phyloP scores from a whole-genome alignment of 2,113 vertebrate species.

The Chlorodrepanis virens region DNA sequence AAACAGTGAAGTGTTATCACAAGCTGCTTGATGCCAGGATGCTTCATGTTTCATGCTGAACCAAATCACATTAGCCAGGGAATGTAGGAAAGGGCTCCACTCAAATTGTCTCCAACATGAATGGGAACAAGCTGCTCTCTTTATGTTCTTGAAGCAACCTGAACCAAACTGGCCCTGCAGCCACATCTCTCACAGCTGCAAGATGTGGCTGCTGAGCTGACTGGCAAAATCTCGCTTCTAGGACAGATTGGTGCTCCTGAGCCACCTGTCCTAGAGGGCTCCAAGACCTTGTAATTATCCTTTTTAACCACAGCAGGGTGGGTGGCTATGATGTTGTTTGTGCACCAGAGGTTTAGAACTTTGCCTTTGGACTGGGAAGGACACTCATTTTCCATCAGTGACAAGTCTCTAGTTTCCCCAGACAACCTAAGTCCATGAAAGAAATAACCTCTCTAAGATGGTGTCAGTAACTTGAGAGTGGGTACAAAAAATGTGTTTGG shows the following conservation, averaged over 20 bases:
- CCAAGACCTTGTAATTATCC: not conserved
- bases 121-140: not conserved
- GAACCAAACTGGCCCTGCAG: not conserved
- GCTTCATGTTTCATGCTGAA: rapidly evolving
- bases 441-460: not conserved
- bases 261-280: not conserved
- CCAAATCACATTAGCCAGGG: not conserved
- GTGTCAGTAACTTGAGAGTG: not conserved
- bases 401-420: not conserved
- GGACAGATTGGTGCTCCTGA: rapidly evolving
- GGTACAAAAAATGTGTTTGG: not conserved
- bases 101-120: not conserved
- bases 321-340: rapidly evolving
- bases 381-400: not conserved
- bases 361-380: not conserved
- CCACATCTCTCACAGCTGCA: not conserved
- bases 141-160: not conserved
- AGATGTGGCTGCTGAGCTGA: not conserved
- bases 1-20: not conserved
- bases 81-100: not conserved
- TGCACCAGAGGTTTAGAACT: not conserved
- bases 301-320: not conserved
- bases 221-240: rapidly evolving
- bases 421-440: not conserved
- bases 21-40: not conserved